Evolutionary conservation across 2,797 vertebrate species (phyloP), one percentile per base, ranked within the genome.

Genomic region (Pseudomugil gertrudae): DNA sequence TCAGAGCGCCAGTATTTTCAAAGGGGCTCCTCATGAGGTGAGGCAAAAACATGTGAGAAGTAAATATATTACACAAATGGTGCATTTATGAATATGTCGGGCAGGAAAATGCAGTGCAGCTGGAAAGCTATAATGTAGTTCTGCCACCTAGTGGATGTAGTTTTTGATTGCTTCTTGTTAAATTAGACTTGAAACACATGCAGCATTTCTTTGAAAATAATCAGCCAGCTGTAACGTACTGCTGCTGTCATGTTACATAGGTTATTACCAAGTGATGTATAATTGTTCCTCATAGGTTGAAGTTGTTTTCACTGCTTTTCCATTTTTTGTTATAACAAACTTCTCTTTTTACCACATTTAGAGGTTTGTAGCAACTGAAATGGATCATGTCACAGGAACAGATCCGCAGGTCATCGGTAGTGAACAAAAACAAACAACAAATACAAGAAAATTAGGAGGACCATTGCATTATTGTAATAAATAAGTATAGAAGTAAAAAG

Each of bases 1-100:
- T 89, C 97, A 99, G 85, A 99, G 96, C 8, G 97, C 96, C 72
- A 98, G 98, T 32, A 93, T 99, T 69, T 99, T 98, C 92, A 99
- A 99, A 85, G 98, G 97, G 56, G 95, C 96, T 0, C 98, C 98
- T 0, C 98, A 99, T 0, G 98, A 99, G 96, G 98, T 97, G 72
- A 93, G 14, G 17, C 54, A 30, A 14, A 57, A 53, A 1, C 19
- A 19, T 59, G 17, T 21, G 57, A 57, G 40, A 40, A 21, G 55
- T 15, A 40, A 27, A 9, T 32, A 36, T 19, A 15, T 13, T 36
- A 56, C 29, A 17, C 33, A 13, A 38, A 53, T 15, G 32, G 21
- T 11, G 26, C 51, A 38, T 52, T 68, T 27, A 52, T 40, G 9
- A 27, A 23, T n/a, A 76, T 61, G 65, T 69, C 63, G 72, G 76